Conservation (phyloP, 1,140 invertebrate genomes). For the Mamestra configurata region DNA sequence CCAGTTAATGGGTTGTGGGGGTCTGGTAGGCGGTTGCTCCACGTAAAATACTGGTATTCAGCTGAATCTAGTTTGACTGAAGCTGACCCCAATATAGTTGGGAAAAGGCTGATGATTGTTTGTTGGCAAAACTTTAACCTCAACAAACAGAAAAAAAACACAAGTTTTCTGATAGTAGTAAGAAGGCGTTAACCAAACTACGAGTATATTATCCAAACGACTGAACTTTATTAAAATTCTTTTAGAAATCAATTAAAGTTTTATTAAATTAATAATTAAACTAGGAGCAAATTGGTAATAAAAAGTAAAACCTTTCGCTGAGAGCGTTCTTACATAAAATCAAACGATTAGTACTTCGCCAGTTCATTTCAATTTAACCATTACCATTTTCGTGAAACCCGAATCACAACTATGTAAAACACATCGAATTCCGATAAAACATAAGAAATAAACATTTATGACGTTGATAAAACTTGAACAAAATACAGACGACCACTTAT, state of each 20-base stretch:
- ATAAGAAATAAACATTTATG: conserved; percentile 46
- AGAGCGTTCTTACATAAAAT: background rate
- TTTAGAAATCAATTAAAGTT: conserved; percentile 12
- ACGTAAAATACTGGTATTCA: no score
- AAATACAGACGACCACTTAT: conserved; percentile 9
- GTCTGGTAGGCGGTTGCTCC: no score
- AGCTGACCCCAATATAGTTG: no score
- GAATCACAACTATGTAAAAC: conserved; percentile 27
- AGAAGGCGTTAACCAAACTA: background rate
- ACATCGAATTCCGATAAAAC: conserved; percentile 31
- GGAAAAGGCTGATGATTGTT: no score
- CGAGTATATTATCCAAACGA: conserved; percentile 22
- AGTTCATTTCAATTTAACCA: background rate
- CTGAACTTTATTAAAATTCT: conserved; percentile 3
- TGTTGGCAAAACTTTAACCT: no score
- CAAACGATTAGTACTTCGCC: background rate
- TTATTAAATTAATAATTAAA: conserved; percentile 39
- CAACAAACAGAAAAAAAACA: no score
- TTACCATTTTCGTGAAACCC: conserved; percentile 1
- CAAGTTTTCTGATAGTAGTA: no score
- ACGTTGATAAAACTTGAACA: conserved; percentile 30
- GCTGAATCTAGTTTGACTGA: no score
- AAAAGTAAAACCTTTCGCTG: background rate
- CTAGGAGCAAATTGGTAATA: conserved; percentile 29
- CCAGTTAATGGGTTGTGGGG: no score